Base-by-base conservation (phyloP, 1,140 invertebrate species). In the Brachystomella parvula region DNA sequence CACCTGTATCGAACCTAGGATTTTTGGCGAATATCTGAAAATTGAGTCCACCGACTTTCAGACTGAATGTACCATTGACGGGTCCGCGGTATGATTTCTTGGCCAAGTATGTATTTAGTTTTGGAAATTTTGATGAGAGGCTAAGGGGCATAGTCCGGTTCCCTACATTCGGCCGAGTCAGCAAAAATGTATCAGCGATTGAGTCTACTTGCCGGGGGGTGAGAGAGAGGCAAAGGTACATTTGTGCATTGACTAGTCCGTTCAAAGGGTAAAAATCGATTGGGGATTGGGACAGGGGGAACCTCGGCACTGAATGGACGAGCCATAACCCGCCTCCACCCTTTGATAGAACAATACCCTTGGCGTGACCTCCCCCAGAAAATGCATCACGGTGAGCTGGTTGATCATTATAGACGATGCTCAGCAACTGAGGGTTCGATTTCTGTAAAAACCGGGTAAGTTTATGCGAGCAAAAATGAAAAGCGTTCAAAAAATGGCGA, bases 221-320 rank as follows among this genome's bases (percentile, higher is more conserved):
- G 9, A 62, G 29, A 6, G 60, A 24, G 3, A 62, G 2, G 39
- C 60, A 62, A 3, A 62, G 30, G 28, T 39, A 62, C 60, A 62
- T 62, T 39, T 62, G 60, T 6, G 31, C 60, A 32, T 62, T 62
- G 3, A 47, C 39, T 15, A 62, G 28, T 12, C 60, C 60, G 17
- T 24, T 44, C 6, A 9, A 9, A 12, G 60, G 60, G 35, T 62
- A 62, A 29, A 62, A 62, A 26, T 62, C 31, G 19, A 6, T 57
- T 30, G 58, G 12, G 3, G 24, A 3, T 62, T n/a, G n/a, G n/a
- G 60, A 24, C 60, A 62, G 15, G 6, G 90, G 90, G 79, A 86
- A 96, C 70, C 85, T 82, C 0, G 93, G 93, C 15, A 94, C 89
- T 62, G 92, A 95, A 76, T 96, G 94, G 24, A 95, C 83, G 53